Conservation (phyloP, 1,140 invertebrate species). For the Magallana ariakensis region DNA sequence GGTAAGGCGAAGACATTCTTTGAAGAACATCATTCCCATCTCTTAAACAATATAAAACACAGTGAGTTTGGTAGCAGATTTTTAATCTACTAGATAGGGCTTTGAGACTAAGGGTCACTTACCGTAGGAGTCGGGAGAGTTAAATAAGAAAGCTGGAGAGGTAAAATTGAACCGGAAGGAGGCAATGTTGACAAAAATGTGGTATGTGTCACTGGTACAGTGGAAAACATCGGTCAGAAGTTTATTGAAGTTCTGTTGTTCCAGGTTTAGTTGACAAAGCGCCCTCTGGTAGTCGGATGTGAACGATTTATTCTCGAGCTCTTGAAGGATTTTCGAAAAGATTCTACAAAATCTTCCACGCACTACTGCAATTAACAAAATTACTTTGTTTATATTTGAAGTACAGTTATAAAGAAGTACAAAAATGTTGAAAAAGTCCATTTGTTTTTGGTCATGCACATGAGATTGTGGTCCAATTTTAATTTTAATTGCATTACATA, state of each 20-base stretch:
- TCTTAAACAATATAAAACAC: conserved; percentile 19
- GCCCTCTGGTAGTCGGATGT: conserved; percentile 13
- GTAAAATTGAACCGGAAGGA: background rate
- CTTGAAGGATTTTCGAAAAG: conserved; percentile 43
- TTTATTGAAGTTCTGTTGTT: conserved; percentile 56
- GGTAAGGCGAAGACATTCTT: background rate
- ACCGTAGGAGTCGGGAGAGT: background rate
- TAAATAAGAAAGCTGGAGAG: background rate
- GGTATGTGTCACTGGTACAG: conserved; percentile 49
- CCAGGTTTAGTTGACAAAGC: conserved; percentile 44
- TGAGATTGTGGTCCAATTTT: too few relatives aligned
- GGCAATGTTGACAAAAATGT: conserved; percentile 13
- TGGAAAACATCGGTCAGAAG: conserved; percentile 47
- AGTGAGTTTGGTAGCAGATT: background rate
- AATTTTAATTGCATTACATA: too few relatives aligned
- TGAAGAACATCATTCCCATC: conserved; percentile 12
- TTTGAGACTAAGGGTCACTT: background rate
- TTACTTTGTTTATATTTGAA: too few relatives aligned
- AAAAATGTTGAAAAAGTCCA: too few relatives aligned
- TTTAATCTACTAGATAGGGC: too few relatives aligned
- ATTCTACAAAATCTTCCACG: conserved; percentile 48
- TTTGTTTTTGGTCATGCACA: too few relatives aligned
- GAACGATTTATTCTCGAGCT: background rate
- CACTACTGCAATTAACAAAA: conserved; percentile 41
- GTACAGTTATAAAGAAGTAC: too few relatives aligned